These are phyloP conservation scores for Aplodontia rufa DNA, from an alignment of 2,113 vertebrate species.

Conservation along the genomic window DNA sequence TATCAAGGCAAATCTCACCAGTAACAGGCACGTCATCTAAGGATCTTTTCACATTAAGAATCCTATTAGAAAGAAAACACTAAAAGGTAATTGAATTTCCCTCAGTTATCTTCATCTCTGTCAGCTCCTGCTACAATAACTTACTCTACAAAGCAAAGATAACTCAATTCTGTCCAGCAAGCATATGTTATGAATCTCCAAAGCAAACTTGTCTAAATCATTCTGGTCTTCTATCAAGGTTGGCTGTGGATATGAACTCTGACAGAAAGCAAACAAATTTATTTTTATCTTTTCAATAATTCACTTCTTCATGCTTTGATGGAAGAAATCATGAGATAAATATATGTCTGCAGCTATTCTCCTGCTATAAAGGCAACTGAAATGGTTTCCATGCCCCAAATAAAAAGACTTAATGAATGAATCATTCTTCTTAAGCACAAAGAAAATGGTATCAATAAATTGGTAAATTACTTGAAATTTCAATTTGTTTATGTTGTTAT, in stretches of 20 bases:
- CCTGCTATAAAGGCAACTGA: conserved; percentile 73
- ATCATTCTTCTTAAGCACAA: conserved; percentile 55
- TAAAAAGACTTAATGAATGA: conserved; percentile 60
- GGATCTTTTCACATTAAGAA: conserved; percentile 99
- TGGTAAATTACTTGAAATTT: conserved; percentile 23
- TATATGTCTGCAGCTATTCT: conserved; percentile 79
- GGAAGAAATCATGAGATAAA: conserved; percentile 83
- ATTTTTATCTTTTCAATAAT: conserved; percentile 96
- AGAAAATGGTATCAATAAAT: not conserved
- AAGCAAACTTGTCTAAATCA: conserved; percentile 97
- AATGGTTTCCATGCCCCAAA: conserved; percentile 69
- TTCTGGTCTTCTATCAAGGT: conserved; percentile 91
- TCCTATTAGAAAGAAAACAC: conserved; percentile 99
- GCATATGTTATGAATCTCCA: conserved; percentile 97
- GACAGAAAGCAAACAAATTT: conserved; percentile 96
- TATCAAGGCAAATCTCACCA: conserved; percentile 86
- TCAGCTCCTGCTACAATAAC: conserved; percentile 99
- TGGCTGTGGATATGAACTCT: conserved; percentile 93
- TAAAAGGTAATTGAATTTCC: conserved; percentile 99
- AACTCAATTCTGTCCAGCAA: conserved; percentile 97
- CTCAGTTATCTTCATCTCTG: conserved; percentile 99
- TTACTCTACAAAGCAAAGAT: conserved; percentile 97
- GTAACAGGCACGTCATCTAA: conserved; percentile 90
- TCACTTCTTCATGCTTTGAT: conserved; percentile 84
- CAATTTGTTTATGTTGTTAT: conserved; percentile 34